These are phyloP conservation scores for Denticeps clupeoides DNA, from an alignment of 2,797 vertebrate species.

Conservation along the genomic window DNA sequence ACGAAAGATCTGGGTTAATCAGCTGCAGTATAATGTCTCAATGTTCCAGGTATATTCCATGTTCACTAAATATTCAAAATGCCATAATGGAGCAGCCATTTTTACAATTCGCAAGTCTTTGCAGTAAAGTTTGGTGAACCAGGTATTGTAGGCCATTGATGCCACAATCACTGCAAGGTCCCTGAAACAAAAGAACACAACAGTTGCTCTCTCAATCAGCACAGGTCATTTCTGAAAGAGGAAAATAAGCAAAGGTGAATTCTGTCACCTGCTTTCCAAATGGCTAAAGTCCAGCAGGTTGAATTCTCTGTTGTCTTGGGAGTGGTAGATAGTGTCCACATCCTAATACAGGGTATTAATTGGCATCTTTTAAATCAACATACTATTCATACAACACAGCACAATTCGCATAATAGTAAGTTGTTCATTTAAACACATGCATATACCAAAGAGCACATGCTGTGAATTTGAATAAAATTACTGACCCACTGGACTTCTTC, in stretches of 20 bases:
- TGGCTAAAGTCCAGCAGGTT: slow-evolving; percentile 86
- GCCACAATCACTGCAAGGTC: slow-evolving; percentile 83
- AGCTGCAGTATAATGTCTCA: background rate
- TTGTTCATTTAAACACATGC: background rate
- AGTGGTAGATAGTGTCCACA: slow-evolving; percentile 89
- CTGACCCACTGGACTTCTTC: slow-evolving; percentile 90
- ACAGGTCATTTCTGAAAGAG: background rate
- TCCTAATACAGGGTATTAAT: too few relatives aligned
- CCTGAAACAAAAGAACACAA: slow-evolving; percentile 48
- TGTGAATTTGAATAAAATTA: too few relatives aligned
- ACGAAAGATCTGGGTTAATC: background rate
- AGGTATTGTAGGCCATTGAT: slow-evolving; percentile 82
- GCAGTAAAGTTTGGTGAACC: slow-evolving; percentile 84
- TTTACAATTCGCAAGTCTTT: slow-evolving; percentile 80
- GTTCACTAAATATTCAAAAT: too few relatives aligned
- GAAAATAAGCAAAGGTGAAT: background rate
- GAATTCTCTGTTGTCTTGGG: slow-evolving; percentile 84
- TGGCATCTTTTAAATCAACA: too few relatives aligned
- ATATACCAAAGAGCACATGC: too few relatives aligned
- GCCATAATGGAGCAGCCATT: slow-evolving; percentile 15
- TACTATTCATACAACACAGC: too few relatives aligned
- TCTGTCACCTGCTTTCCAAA: slow-evolving; percentile 73
- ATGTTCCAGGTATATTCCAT: background rate
- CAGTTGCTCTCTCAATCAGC: too few relatives aligned
- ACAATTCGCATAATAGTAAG: too few relatives aligned